A percentile compares a stretch with the other conserved stretches of the same genome.
Conservation (phyloP, 92 coral and sea anemone genomes). For the Meandrina meandrites region DNA sequence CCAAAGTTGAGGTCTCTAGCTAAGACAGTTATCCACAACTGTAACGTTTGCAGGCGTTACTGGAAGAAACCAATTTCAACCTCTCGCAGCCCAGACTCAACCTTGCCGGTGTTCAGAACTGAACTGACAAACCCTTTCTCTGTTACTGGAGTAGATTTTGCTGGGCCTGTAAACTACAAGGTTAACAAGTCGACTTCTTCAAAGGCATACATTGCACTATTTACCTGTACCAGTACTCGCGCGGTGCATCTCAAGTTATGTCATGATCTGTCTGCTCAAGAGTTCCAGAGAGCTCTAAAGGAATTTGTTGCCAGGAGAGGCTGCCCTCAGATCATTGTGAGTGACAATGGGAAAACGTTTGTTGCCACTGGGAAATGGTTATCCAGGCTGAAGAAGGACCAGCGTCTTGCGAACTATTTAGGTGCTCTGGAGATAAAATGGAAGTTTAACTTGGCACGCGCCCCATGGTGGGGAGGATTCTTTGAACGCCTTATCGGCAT, state of each 20-base stretch:
- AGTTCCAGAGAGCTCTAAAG: slow-evolving; percentile 42
- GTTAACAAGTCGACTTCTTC: background rate
- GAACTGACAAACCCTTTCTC: slow-evolving; percentile 44
- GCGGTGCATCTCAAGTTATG: slow-evolving; percentile 63
- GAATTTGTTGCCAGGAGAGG: slow-evolving; percentile 53
- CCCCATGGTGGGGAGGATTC: slow-evolving; percentile 15
- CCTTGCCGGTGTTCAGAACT: slow-evolving; percentile 34
- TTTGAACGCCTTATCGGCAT: background rate
- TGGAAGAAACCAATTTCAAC: slow-evolving; percentile 41
- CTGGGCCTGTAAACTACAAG: slow-evolving; percentile 53
- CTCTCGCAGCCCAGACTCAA: slow-evolving; percentile 2
- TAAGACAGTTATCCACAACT: slow-evolving; percentile 52
- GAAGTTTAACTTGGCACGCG: slow-evolving; percentile 53
- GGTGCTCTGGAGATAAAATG: slow-evolving; percentile 29
- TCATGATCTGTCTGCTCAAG: slow-evolving; percentile 27
- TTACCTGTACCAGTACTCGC: slow-evolving; percentile 59
- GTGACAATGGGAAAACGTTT: slow-evolving; percentile 57
- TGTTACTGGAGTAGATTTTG: slow-evolving; percentile 67
- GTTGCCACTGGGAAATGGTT: slow-evolving; percentile 52
- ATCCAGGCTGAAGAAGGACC: slow-evolving; percentile 11
- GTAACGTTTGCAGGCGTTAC: slow-evolving; percentile 51
- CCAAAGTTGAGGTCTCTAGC: slow-evolving; percentile 59
- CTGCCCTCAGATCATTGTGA: slow-evolving; percentile 26
- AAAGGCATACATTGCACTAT: slow-evolving; percentile 52
- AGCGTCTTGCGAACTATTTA: slow-evolving; percentile 26